These are phyloP conservation scores for Halictus ligatus DNA, from an alignment of 2,888 invertebrate genomes.

Conservation along the genomic window DNA sequence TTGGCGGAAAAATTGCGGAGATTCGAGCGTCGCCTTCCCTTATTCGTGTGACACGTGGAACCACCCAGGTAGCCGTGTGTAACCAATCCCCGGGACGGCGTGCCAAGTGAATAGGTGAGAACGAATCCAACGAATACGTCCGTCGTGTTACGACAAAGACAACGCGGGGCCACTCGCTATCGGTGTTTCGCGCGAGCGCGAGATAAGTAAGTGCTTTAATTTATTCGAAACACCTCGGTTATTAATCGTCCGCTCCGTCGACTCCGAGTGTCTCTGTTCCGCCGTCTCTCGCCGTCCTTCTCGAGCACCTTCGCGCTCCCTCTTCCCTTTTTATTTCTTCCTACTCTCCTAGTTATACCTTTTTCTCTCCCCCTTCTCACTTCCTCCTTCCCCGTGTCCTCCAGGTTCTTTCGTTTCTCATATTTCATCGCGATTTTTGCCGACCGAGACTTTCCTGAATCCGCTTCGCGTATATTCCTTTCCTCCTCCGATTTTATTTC, in stretches of 20 bases:
- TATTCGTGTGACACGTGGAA: conserved; percentile 56
- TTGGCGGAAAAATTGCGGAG: neutral
- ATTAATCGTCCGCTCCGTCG: conserved; percentile 80
- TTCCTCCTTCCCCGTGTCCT: conserved; percentile 5
- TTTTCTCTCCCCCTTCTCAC: conserved; percentile 6
- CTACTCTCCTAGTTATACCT: conserved; percentile 15
- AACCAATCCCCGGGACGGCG: conserved; percentile 65
- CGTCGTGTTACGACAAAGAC: conserved; percentile 69
- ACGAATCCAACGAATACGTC: conserved; percentile 72
- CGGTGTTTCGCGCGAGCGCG: conserved; percentile 68
- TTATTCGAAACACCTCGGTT: conserved; percentile 83
- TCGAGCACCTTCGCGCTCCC: neutral
- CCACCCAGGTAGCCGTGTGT: conserved; percentile 71
- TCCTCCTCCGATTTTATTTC: neutral
- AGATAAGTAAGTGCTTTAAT: conserved; percentile 82
- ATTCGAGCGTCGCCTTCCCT: conserved; percentile 30
- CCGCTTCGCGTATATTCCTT: neutral
- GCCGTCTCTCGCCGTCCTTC: conserved; percentile 19
- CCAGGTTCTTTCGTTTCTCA: neutral
- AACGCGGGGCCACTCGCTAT: conserved; percentile 64
- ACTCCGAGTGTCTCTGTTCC: conserved; percentile 20
- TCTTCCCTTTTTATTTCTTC: conserved; percentile 32
- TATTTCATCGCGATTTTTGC: neutral
- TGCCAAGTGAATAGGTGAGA: conserved; percentile 70
- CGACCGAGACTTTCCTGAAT: neutral